Evolutionary conservation across 2,797 vertebrate genomes (phyloP).

Genomic region (Sciurus vulgaris): DNA sequence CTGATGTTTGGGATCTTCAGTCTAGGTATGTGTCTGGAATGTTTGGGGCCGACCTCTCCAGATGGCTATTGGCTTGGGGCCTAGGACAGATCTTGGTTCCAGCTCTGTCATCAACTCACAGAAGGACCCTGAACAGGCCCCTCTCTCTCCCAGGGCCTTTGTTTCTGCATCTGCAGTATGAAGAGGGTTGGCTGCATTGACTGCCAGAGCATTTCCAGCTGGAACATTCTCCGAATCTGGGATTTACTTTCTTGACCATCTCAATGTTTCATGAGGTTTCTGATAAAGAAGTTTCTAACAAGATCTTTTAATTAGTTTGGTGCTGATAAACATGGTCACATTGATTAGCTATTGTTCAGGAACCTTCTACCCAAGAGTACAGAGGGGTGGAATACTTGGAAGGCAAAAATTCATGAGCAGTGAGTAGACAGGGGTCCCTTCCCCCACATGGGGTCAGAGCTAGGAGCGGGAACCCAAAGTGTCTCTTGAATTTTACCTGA

Average conservation of each 20-base stretch:
- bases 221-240: neutral
- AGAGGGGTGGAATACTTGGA: neutral
- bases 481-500: neutral
- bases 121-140: neutral
- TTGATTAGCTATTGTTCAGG: neutral
- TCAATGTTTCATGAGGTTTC: neutral
- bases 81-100: neutral
- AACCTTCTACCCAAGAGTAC: neutral
- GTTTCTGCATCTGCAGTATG: neutral
- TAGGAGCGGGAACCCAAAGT: neutral
- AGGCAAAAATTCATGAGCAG: neutral
- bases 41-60: neutral
- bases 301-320: conserved; percentile 30
- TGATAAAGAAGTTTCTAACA: neutral
- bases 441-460: neutral
- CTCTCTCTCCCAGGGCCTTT: neutral
- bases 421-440: neutral
- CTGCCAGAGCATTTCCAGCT: neutral
- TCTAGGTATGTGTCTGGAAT: neutral
- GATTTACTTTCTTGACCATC: neutral
- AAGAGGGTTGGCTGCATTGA: neutral
- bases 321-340: neutral
- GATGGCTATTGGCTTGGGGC: neutral
- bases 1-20: neutral
- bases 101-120: neutral